A percentile compares a stretch with the other conserved stretches of the same genome.
Evolutionary conservation across 2,797 vertebrate species (phyloP).

Genomic region (Lindbergichthys nudifrons): DNA sequence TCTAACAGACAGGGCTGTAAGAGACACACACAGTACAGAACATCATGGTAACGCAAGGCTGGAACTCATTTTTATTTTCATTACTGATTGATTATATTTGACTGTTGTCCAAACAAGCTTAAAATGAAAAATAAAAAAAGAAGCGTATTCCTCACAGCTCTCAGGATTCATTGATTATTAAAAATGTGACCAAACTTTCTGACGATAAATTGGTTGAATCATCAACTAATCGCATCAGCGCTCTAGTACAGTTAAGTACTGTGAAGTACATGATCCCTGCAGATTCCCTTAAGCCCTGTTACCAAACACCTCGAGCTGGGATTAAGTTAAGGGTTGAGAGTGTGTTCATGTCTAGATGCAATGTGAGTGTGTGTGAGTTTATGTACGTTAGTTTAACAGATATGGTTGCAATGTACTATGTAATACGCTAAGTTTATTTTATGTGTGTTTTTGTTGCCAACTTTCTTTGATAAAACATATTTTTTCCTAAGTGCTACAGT

Average conservation of each 20-base stretch:
- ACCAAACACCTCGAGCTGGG: constrained; percentile 20
- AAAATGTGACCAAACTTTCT: not conserved
- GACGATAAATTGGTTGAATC: not conserved
- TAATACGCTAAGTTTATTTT: not conserved
- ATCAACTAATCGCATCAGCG: not conserved
- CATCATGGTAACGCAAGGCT: not conserved
- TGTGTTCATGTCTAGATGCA: constrained; percentile 11
- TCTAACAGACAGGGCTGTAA: constrained; percentile 47
- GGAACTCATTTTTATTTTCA: constrained; percentile 13
- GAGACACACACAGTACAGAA: constrained; percentile 41
- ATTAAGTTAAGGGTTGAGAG: constrained; percentile 23
- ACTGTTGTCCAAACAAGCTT: not conserved
- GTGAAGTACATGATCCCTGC: constrained; percentile 22
- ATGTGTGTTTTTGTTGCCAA: not conserved
- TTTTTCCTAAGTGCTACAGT: not conserved
- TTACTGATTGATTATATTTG: not conserved
- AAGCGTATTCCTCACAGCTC: not conserved
- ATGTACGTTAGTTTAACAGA: not conserved
- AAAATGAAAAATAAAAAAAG: not conserved
- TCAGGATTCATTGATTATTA: accelerated
- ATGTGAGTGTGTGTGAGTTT: not conserved
- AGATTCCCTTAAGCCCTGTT: constrained; percentile 29
- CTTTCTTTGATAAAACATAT: constrained; percentile 8
- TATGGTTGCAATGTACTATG: not conserved
- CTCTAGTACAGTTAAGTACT: not conserved